A percentile compares a stretch with the other conserved stretches of the same genome.
These are phyloP conservation scores for Drosophila sulfurigaster DNA, from an alignment of 1,140 invertebrate genomes.

Conservation along the genomic window DNA sequence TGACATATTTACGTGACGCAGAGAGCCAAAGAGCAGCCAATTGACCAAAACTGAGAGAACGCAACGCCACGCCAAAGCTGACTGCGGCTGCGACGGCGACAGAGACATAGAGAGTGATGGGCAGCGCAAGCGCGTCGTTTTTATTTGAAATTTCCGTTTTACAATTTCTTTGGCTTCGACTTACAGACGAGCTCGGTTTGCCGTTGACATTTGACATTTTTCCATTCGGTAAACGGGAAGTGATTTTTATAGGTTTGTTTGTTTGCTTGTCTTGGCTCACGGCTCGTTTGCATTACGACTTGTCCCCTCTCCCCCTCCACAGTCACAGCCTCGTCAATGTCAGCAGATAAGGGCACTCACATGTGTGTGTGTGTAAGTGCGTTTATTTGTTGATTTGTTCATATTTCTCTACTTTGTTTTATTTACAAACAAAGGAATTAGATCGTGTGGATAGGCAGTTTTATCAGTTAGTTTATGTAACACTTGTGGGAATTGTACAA, in stretches of 20 bases:
- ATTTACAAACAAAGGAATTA: constrained; percentile 66
- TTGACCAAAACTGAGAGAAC: constrained; percentile 41
- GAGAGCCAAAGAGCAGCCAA: constrained; percentile 37
- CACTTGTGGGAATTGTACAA: constrained; percentile 68
- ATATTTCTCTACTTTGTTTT: constrained; percentile 61
- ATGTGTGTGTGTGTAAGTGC: constrained; percentile 35
- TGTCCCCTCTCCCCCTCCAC: background rate
- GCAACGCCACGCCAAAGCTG: constrained; percentile 13
- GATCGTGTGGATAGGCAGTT: constrained; percentile 48
- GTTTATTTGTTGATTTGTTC: constrained; percentile 52
- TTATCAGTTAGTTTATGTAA: constrained; percentile 58
- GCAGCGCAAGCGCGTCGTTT: constrained; percentile 62
- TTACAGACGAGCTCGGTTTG: constrained; percentile 19
- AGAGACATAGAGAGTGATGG: background rate
- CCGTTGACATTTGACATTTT: constrained; percentile 72
- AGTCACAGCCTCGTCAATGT: constrained; percentile 48
- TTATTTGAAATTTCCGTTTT: constrained; percentile 75
- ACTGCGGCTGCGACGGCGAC: constrained; percentile 20
- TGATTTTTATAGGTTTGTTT: constrained; percentile 73
- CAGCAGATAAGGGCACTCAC: constrained; percentile 66
- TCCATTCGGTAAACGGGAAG: constrained; percentile 57
- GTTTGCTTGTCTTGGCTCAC: constrained; percentile 46
- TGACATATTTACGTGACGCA: constrained; percentile 74
- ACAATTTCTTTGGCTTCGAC: constrained; percentile 54
- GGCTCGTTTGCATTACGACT: constrained; percentile 40